Percentiles rank a stretch among this genome's conserved stretches.
Conservation (phyloP, 2,113 vertebrate species). For the human (Homo sapiens) region DNA sequence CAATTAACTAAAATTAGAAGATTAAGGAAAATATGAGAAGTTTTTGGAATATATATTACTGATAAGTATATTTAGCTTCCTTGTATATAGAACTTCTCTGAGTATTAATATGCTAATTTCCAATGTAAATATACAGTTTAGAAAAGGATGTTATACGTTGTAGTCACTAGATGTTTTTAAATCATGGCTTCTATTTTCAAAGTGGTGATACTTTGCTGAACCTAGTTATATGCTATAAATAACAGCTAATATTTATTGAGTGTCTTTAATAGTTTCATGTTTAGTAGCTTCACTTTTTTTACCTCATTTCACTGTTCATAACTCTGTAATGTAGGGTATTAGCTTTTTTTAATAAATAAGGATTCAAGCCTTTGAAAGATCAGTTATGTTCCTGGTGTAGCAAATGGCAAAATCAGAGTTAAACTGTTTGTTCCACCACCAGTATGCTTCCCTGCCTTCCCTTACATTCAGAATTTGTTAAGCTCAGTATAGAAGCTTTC, state of each 20-base stretch:
- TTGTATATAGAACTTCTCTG: not conserved
- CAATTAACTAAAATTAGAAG: not conserved
- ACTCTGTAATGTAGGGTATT: not conserved
- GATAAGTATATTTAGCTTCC: not conserved
- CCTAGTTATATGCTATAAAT: not conserved
- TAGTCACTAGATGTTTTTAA: not conserved
- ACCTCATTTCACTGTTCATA: not conserved
- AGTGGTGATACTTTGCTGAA: not conserved
- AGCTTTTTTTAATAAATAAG: not conserved
- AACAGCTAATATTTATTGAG: not conserved
- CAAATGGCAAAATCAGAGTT: not conserved
- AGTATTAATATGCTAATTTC: not conserved
- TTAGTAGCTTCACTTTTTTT: not conserved
- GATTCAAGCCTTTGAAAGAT: not conserved
- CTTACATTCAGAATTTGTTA: not conserved
- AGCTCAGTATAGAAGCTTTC: not conserved
- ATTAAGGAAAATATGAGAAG: not conserved
- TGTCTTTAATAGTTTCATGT: not conserved
- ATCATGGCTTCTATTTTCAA: not conserved
- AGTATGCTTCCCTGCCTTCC: not conserved
- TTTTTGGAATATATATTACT: not conserved
- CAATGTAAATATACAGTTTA: not conserved
- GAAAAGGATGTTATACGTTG: not conserved
- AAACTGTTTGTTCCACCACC: not conserved
- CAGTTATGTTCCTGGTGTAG: not conserved